Evolutionary conservation across 2,797 vertebrate species (phyloP).

Genomic region (Acrossocheilus wenchowensis): DNA sequence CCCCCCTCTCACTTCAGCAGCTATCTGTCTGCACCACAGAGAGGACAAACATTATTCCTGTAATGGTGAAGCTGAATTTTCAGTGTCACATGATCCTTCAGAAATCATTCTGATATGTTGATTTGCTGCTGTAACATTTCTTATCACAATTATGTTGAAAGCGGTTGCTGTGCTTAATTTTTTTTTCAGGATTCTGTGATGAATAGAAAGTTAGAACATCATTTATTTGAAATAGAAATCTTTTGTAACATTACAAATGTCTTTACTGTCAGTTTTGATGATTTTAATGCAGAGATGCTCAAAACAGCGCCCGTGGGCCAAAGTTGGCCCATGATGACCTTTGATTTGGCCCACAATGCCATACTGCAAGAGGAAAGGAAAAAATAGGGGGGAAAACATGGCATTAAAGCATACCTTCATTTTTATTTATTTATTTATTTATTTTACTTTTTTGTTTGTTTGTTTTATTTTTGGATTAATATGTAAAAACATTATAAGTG

Average conservation of each 20-base stretch:
- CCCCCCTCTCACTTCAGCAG: conserved; percentile 4
- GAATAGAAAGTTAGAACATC: neutral
- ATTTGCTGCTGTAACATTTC: neutral
- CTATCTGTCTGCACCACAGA: conserved; percentile 5
- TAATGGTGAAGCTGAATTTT: neutral
- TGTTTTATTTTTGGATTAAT: no score
- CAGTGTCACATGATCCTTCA: neutral
- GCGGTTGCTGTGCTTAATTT: neutral
- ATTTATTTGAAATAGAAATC: neutral
- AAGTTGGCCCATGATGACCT: no score
- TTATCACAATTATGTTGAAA: neutral
- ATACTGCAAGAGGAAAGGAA: no score
- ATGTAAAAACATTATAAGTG: no score
- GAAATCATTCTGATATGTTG: neutral
- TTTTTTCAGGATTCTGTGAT: neutral
- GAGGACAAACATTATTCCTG: neutral
- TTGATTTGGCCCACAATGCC: no score
- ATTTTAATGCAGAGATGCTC: neutral
- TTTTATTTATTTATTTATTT: no score
- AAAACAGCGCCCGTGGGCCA: neutral
- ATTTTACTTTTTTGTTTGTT: no score
- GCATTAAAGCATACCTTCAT: no score
- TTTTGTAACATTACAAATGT: neutral
- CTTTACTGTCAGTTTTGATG: neutral
- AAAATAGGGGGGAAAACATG: no score